Percentiles rank a stretch among this genome's conserved stretches.
Conservation (phyloP, 2,113 vertebrate species). For the Cyrtonyx montezumae region DNA sequence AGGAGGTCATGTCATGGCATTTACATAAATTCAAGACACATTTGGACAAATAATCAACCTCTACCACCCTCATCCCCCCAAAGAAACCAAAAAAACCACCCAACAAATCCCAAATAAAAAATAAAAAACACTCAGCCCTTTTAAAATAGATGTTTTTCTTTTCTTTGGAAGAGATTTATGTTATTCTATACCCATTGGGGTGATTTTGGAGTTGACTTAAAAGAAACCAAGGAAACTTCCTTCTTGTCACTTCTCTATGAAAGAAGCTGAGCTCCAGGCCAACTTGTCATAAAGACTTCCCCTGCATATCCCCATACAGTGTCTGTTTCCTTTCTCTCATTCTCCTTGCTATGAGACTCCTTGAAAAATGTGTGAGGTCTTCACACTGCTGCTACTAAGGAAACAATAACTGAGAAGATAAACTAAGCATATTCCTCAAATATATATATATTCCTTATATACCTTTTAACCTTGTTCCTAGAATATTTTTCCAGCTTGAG, state of each 20-base stretch:
- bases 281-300: background rate
- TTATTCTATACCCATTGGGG: background rate
- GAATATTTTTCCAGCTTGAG: background rate
- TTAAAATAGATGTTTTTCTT: background rate
- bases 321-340: background rate
- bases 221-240: background rate
- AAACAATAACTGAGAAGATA: background rate
- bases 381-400: background rate
- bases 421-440: background rate
- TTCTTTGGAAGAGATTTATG: background rate
- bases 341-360: background rate
- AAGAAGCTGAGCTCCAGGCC: background rate
- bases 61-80: accelerated
- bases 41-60: background rate
- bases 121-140: background rate
- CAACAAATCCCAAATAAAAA: background rate
- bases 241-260: background rate
- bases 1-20: background rate
- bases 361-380: background rate
- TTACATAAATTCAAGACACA: background rate
- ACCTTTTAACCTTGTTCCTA: slow-evolving; percentile 1
- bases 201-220: background rate
- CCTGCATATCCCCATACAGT: background rate
- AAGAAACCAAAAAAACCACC: background rate
- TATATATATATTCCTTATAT: background rate